Base-by-base conservation (phyloP, 2,113 vertebrate species). In the Bufo gargarizans region DNA sequence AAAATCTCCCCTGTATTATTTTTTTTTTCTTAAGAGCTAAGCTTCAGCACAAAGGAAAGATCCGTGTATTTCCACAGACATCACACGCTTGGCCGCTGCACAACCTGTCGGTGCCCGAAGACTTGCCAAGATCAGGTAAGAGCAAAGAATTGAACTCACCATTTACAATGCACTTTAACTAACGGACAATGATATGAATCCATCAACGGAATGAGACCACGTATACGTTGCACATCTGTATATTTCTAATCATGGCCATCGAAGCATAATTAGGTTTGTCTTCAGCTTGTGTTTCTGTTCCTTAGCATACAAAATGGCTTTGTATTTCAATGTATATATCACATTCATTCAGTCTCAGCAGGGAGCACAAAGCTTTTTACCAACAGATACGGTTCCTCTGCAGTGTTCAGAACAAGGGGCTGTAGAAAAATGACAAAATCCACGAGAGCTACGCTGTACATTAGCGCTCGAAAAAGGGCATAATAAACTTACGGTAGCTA, bases 21-120 rank as follows among this genome's bases (percentile, higher is more conserved):
- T 86, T 86, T 89, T 90, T 90, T 90, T 88, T 79, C 89, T 82
- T 89, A 77, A 90, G 90, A 89, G 71, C 87, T 77, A 69, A 89
- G 92, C 91, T 90, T 79, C 88, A 84, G 91, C 90, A 92, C 91
- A 92, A 92, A 92, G 91, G 69, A 88, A 87, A 77, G 72, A 78
- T 84, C 87, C 85, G 59, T 79, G 91, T 88, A 16, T 89, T 59
- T 83, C 63, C 53, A 84, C 59, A 90, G 72, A 89, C 63, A 91
- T 82, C n/a, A 11, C 53, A 89, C 7, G 49, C 88, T 69, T 90
- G 67, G 86, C 86, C 45, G 22, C 74, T 55, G 86, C 10, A 55
- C 88, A 77, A 58, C 9, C 56, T 59, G 71, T 80, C 65, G 67
- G 74, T 53, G 47, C n/a, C 61, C 47, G 80, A 83, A 84, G 87